Conservation (phyloP, 2,797 vertebrate genomes). For the Paedocypris micromegethes region DNA sequence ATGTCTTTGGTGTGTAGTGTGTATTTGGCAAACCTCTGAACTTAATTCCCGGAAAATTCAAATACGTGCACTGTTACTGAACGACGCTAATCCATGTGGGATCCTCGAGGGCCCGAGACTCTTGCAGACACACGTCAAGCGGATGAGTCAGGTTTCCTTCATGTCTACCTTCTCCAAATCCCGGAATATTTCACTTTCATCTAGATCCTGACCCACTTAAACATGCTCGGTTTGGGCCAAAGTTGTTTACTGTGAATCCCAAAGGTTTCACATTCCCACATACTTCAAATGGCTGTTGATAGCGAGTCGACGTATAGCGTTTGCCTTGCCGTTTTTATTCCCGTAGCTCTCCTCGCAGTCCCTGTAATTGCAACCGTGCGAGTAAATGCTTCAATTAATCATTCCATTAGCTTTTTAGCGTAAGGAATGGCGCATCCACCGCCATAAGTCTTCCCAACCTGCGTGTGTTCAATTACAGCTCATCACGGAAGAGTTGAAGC, state of each 20-base stretch:
- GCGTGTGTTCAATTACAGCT: conserved; percentile 2
- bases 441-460: conserved; percentile 20
- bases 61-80: conserved; percentile 3
- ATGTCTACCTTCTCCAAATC: conserved; percentile 15
- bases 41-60: conserved; percentile 10
- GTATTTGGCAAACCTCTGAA: neutral
- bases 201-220: conserved; percentile 27
- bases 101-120: conserved; percentile 21
- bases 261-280: neutral
- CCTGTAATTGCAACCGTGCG: neutral
- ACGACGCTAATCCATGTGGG: conserved; percentile 18
- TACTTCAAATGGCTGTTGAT: conserved; percentile 13
- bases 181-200: conserved; percentile 9
- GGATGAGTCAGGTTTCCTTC: conserved; percentile 24
- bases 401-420: conserved; percentile 9
- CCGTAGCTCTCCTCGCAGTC: neutral
- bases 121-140: conserved; percentile 11
- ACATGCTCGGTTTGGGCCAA: neutral
- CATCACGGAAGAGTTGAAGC: conserved; percentile 9
- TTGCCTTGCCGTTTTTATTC: too few species aligned
- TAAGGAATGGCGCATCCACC: conserved; percentile 1
- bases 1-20: neutral
- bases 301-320: neutral
- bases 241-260: conserved; percentile 14
- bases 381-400: conserved; percentile 14